A percentile compares a stretch with the other conserved stretches of the same genome.
Evolutionary conservation across 2,888 invertebrate species (phyloP).

Genomic region (Leucoma salicis): DNA sequence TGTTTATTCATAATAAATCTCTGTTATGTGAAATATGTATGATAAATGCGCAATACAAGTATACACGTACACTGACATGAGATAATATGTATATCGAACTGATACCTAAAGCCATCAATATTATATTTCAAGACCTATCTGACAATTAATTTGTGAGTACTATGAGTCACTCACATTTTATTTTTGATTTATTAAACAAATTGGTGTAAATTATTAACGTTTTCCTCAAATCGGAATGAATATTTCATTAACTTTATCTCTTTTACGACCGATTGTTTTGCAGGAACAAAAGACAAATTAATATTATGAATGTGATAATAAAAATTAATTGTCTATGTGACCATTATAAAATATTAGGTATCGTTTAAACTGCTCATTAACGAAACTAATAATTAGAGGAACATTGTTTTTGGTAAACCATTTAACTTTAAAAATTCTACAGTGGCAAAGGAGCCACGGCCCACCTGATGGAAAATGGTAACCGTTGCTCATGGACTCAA

Average conservation of each 20-base stretch:
- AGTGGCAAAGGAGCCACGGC: no score
- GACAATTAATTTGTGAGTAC: constrained; percentile 3
- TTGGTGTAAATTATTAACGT: constrained; percentile 11
- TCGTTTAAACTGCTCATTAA: constrained; percentile 31
- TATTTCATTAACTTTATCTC: constrained; percentile 14
- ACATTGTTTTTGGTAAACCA: constrained; percentile 31
- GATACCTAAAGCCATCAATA: background rate
- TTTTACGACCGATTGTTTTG: constrained; percentile 9
- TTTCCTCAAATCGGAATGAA: background rate
- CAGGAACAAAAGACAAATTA: constrained; percentile 10
- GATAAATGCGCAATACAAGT: no score
- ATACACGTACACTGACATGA: no score
- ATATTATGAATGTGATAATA: constrained; percentile 8
- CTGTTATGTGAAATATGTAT: no score
- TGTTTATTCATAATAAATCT: no score
- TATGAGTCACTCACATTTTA: no score
- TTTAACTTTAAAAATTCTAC: no score
- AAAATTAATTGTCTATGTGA: constrained; percentile 10
- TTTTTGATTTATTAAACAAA: background rate
- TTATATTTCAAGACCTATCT: constrained; percentile 14
- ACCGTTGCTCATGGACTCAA: no score
- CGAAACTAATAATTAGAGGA: constrained; percentile 33
- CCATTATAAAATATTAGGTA: no score
- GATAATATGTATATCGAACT: no score
- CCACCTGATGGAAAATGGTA: no score